Evolutionary conservation across 2,797 vertebrate genomes (phyloP).

Genomic region (Heliangelus exortis): DNA sequence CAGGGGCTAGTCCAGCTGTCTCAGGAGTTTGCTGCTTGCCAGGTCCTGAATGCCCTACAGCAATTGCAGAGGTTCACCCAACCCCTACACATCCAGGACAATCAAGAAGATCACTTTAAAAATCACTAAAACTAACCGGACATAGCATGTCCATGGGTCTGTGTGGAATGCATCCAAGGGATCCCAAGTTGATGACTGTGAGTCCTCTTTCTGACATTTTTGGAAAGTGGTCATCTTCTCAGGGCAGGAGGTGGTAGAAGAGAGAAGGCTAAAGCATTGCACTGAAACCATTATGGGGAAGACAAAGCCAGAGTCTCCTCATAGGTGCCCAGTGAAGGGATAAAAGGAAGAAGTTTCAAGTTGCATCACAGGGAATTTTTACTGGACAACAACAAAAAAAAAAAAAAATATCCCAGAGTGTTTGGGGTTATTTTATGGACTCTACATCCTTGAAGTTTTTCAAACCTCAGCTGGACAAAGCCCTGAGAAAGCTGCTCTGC

Average conservation of each 20-base stretch:
- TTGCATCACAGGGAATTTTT: neutral
- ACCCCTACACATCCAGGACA: neutral
- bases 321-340: neutral
- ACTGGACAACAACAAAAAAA: neutral
- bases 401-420: neutral
- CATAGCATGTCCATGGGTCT: neutral
- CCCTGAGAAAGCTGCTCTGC: neutral
- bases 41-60: neutral
- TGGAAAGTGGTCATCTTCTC: neutral
- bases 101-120: neutral
- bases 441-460: neutral
- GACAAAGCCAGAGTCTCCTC: neutral
- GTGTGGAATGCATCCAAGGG: neutral
- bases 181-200: neutral
- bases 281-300: neutral
- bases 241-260: neutral
- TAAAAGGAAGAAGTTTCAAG: neutral
- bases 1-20: neutral
- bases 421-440: neutral
- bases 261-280: neutral
- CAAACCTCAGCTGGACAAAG: neutral
- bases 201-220: neutral
- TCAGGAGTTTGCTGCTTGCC: neutral
- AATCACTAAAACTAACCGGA: neutral
- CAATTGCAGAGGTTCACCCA: neutral